Percentiles rank a stretch among this genome's conserved stretches.
phyloP scores from a whole-genome alignment of 1,140 invertebrate species.

The Tribolium madens region DNA sequence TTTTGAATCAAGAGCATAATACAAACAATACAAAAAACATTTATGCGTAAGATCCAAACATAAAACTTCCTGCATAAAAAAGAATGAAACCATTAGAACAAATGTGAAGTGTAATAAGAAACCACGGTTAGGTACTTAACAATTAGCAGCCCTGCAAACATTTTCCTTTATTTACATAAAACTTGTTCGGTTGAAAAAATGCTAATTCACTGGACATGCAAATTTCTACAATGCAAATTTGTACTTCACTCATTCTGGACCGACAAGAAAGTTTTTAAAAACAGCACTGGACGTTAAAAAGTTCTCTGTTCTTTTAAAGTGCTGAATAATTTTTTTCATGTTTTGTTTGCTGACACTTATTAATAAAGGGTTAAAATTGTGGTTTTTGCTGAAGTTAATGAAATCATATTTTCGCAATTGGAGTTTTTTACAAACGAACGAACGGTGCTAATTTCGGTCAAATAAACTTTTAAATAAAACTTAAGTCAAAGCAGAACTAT shows the following conservation, averaged over 20 bases:
- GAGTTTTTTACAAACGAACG: background rate
- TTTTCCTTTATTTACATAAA: constrained; percentile 40
- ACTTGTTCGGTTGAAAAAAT: constrained; percentile 39
- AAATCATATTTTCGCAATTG: constrained; percentile 44
- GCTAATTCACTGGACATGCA: constrained; percentile 48
- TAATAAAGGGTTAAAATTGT: constrained; percentile 38
- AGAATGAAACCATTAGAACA: background rate
- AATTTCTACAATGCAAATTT: constrained; percentile 48
- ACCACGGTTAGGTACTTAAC: background rate
- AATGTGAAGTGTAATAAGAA: background rate
- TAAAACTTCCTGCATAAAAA: no score
- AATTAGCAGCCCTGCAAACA: constrained; percentile 22
- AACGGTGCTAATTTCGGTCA: no score
- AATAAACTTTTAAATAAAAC: background rate
- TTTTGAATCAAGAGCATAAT: no score
- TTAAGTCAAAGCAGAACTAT: background rate
- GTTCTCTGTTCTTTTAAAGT: constrained; percentile 7
- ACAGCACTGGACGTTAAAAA: constrained; percentile 24
- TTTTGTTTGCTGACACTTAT: constrained; percentile 43
- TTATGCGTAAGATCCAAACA: background rate
- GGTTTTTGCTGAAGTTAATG: constrained; percentile 40
- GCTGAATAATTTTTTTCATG: constrained; percentile 32
- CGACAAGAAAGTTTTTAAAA: constrained; percentile 38
- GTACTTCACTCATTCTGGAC: constrained; percentile 42
- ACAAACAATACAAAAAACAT: no score